A percentile compares a stretch with the other conserved stretches of the same genome.
Evolutionary conservation across 2,888 invertebrate species (phyloP).

Genomic region (Aspidiotus rigidus): DNA sequence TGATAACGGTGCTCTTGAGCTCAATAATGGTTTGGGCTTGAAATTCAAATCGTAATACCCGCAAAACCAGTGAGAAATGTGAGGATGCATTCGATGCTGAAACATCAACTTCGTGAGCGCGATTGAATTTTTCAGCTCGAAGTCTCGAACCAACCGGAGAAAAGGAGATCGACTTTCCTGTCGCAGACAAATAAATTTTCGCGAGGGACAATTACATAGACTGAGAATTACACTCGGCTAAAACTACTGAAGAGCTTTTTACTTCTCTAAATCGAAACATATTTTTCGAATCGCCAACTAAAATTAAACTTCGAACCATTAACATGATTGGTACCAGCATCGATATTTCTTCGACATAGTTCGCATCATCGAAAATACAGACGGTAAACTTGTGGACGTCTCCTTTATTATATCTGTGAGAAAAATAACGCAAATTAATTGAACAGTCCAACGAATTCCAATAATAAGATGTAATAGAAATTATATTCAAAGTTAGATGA

Average conservation of each 20-base stretch:
- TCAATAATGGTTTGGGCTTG: neutral
- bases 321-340: conserved; percentile 19
- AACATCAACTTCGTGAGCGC: neutral
- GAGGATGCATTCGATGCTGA: neutral
- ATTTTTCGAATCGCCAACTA: conserved; percentile 10
- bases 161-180: neutral
- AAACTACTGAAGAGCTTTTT: too few relatives aligned
- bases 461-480: neutral
- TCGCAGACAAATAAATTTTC: neutral
- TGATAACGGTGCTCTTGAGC: too few relatives aligned
- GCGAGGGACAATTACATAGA: too few relatives aligned
- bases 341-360: conserved; percentile 5
- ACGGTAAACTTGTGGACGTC: conserved; percentile 12
- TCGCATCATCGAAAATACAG: conserved; percentile 25
- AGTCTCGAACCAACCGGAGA: neutral
- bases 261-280: neutral
- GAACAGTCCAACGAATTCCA: neutral
- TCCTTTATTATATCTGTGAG: conserved; percentile 9
- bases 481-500: too few relatives aligned
- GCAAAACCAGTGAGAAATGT: neutral
- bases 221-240: too few relatives aligned
- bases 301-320: conserved; percentile 2
- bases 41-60: neutral
- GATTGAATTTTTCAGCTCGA: neutral
- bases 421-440: too few relatives aligned